Conservation (phyloP, 2,113 vertebrate species). For the Nothobranchius furzeri region DNA sequence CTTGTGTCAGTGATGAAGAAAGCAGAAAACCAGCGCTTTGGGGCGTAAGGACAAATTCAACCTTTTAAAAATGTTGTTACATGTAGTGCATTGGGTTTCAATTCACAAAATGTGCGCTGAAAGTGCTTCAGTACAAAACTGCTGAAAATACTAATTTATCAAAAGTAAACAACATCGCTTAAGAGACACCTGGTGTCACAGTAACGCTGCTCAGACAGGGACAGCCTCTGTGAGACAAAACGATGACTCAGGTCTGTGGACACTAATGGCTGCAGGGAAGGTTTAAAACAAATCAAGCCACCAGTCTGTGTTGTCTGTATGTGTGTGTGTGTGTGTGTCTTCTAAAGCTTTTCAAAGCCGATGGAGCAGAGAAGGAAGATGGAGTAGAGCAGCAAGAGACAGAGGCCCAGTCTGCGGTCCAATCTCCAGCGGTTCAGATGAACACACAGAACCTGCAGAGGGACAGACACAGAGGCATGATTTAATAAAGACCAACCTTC, state of each 20-base stretch:
- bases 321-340: conserved; percentile 1
- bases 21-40: conserved; percentile 29
- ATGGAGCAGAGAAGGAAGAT: conserved; percentile 81
- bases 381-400: conserved; percentile 76
- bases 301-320: not conserved
- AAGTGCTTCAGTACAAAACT: conserved; percentile 69
- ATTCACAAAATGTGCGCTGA: conserved; percentile 42
- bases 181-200: conserved; percentile 24
- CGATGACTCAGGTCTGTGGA: conserved; percentile 18
- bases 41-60: conserved; percentile 50
- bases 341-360: conserved; percentile 76
- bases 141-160: conserved; percentile 68
- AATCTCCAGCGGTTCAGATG: conserved; percentile 82
- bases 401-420: conserved; percentile 78
- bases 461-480: not conserved
- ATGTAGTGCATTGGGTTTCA: conserved; percentile 39
- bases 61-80: conserved; percentile 36
- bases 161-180: conserved; percentile 58
- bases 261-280: conserved; percentile 37
- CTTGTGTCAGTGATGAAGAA: conserved; percentile 22
- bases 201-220: conserved; percentile 17
- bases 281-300: conserved; percentile 9
- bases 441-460: conserved; percentile 77
- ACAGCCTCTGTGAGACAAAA: conserved; percentile 25
- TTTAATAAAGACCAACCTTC: not conserved